These are phyloP conservation scores for Tryphoninae sp. DNA, from an alignment of 2,888 invertebrate species.

Conservation along the genomic window DNA sequence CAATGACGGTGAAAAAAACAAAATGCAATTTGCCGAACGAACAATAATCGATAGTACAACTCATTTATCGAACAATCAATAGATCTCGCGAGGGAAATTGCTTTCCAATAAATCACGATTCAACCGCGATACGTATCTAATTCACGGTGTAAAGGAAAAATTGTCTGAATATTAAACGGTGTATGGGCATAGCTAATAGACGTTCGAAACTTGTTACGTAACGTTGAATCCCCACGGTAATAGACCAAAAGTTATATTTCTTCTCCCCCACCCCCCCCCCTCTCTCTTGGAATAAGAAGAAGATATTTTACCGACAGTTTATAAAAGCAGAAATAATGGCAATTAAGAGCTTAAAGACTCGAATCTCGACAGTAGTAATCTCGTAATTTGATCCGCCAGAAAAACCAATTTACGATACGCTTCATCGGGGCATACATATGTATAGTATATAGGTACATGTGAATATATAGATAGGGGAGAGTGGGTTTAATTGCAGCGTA, in stretches of 20 bases:
- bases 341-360: slow-evolving; percentile 33
- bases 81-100: neutral
- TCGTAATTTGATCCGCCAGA: slow-evolving; percentile 28
- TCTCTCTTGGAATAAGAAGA: neutral
- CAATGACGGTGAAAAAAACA: neutral
- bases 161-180: no score
- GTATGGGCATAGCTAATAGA: no score
- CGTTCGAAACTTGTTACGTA: no score
- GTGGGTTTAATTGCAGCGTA: no score
- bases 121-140: neutral
- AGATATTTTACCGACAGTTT: slow-evolving; percentile 9
- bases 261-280: neutral
- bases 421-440: neutral
- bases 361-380: slow-evolving; percentile 16
- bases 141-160: neutral
- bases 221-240: no score
- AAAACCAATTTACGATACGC: slow-evolving; percentile 12
- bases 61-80: slow-evolving; percentile 7
- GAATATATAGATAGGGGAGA: neutral
- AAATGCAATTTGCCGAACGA: neutral
- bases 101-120: neutral
- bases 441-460: neutral
- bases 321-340: slow-evolving; percentile 9
- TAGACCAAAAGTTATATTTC: no score
- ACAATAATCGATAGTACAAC: neutral